Base-by-base conservation (phyloP, 1,140 invertebrate species). In the Sinonovacula constricta region DNA sequence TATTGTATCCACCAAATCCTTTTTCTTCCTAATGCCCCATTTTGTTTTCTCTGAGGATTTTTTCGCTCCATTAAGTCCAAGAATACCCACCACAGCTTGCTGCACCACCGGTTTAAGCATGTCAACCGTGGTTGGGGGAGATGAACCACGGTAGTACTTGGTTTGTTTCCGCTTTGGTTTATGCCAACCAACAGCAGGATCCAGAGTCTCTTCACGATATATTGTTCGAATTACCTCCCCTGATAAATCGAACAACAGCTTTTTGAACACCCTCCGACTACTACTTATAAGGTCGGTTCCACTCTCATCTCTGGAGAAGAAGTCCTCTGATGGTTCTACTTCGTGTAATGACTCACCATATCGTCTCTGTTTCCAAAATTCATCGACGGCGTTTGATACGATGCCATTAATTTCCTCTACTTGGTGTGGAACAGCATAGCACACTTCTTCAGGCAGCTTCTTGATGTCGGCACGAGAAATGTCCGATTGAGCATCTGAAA, bases 1-100 rank as follows among this genome's bases (percentile, higher is more conserved):
- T 54, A 95, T 89, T 81, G 94, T 93, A 87, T 95, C 95, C 0
- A 95, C 94, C 72, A 93, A 92, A 83, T 95, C 94, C 39, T 94
- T 90, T 83, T 94, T 93, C 88, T 95, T 95, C 14, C 93, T 90
- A 67, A 93, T 93, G 92, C 94, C 94, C 83, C 93, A 92, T 86
- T 94, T 93, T 30, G 94, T 93, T 84, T 94, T 93, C 26, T 93
- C 91, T 45, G 91, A 88, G 2, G 90, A 65, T 76, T 92, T 92
- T 4, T 92, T 92, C 69, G 94, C 93, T 31, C 94, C 85, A 92
- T 93, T 81, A 18, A 90, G 49, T 18, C 94, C 92, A 69, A 93
- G 89, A 12, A 92, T 88, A 45, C 92, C 90, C 2, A 93, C 85
- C 18, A 90, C 86, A 31, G 85, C 80, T 22, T 74, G 33, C 57